Percentiles rank a stretch among this genome's conserved stretches.
These are phyloP conservation scores for Plusia festucae DNA, from an alignment of 2,888 invertebrate species.

Conservation along the genomic window DNA sequence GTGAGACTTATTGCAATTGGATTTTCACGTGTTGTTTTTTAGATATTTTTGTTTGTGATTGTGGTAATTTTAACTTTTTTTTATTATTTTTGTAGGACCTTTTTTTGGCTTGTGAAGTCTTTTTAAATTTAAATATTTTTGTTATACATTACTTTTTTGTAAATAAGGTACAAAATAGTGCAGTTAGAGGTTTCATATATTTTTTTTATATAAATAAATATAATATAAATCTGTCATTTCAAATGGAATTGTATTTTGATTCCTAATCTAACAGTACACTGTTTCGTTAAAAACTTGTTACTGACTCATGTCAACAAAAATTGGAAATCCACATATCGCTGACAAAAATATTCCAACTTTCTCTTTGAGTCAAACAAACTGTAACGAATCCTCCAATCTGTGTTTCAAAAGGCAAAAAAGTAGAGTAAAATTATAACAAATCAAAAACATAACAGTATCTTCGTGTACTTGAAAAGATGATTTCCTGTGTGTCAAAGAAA, in stretches of 20 bases:
- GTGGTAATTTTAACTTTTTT: background rate
- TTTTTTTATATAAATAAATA: no score
- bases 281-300: background rate
- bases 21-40: conserved; percentile 38
- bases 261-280: background rate
- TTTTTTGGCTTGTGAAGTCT: no score
- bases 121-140: no score
- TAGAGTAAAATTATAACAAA: conserved; percentile 37
- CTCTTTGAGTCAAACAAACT: background rate
- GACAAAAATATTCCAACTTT: conserved; percentile 8
- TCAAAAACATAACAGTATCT: conserved; percentile 43
- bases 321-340: background rate
- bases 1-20: conserved; percentile 58
- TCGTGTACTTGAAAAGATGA: conserved; percentile 58
- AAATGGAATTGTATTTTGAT: background rate
- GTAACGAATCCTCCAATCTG: conserved; percentile 4
- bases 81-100: no score
- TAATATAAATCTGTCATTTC: no score
- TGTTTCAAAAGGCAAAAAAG: conserved; percentile 3
- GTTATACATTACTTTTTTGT: background rate
- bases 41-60: background rate
- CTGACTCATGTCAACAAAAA: background rate
- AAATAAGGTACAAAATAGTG: no score
- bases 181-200: no score
- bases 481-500: conserved; percentile 69